A percentile compares a stretch with the other conserved stretches of the same genome.
phyloP scores from a whole-genome alignment of 2,113 vertebrate species.

The Forbesichthys agassizii region DNA sequence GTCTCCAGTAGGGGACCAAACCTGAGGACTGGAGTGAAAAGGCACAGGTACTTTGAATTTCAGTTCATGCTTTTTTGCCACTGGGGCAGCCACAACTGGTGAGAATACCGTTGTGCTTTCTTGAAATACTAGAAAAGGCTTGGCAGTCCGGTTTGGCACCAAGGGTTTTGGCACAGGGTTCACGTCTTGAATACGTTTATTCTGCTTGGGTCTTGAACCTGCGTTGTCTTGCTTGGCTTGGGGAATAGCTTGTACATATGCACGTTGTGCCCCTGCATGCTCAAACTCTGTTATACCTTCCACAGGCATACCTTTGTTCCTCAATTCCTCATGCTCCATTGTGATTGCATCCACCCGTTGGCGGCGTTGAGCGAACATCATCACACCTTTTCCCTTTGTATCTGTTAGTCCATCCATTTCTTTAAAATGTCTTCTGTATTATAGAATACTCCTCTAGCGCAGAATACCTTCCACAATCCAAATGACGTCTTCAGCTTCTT shows the following conservation, averaged over 20 bases:
- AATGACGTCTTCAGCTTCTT: conserved; percentile 74
- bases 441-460: conserved; percentile 82
- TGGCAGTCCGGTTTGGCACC: conserved; percentile 88
- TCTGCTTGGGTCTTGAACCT: conserved; percentile 57
- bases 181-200: conserved; percentile 49
- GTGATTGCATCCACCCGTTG: conserved; percentile 91
- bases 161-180: conserved; percentile 66
- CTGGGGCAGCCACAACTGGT: conserved; percentile 68
- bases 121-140: conserved; percentile 82
- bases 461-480: conserved; percentile 81
- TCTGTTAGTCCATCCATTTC: conserved; percentile 89
- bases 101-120: conserved; percentile 73
- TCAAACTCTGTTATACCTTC: conserved; percentile 62
- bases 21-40: conserved; percentile 57
- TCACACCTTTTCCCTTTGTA: conserved; percentile 89
- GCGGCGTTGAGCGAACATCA: conserved; percentile 92
- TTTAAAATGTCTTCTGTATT: conserved; percentile 79
- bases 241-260: conserved; percentile 46
- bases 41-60: conserved; percentile 77
- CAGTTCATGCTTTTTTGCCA: conserved; percentile 74
- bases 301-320: conserved; percentile 61
- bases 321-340: conserved; percentile 86
- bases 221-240: conserved; percentile 68
- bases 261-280: conserved; percentile 37
- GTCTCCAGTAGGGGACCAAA: conserved; percentile 84